These are phyloP conservation scores for Blomia tropicalis DNA, from an alignment of 2,888 invertebrate genomes.

Conservation along the genomic window DNA sequence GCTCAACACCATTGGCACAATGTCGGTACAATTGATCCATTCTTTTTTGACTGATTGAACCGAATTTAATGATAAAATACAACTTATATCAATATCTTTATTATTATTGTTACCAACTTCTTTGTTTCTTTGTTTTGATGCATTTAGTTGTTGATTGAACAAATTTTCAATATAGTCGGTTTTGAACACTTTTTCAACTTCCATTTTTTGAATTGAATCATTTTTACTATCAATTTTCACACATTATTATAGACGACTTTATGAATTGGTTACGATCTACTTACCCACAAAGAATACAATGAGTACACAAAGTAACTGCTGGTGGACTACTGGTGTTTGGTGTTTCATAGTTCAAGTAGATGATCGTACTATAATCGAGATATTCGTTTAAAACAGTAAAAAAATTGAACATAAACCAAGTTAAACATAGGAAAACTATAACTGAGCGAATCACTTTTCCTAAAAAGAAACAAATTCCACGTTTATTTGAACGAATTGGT, in stretches of 20 bases:
- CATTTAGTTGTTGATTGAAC: neutral
- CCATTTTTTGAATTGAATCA: too few species aligned
- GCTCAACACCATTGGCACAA: neutral
- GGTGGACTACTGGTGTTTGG: neutral
- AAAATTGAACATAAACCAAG: neutral
- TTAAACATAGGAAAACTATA: neutral
- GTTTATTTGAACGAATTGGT: too few species aligned
- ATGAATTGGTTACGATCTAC: neutral
- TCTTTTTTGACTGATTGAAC: too few species aligned
- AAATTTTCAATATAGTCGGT: neutral
- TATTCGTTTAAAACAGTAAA: neutral
- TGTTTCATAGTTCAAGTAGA: neutral
- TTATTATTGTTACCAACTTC: too few species aligned
- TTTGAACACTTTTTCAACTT: too few species aligned
- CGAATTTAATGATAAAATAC: neutral
- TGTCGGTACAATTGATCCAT: neutral
- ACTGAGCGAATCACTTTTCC: neutral
- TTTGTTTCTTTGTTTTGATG: too few species aligned
- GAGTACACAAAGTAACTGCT: slow-evolving; percentile 1
- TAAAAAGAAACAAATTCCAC: too few species aligned
- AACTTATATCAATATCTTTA: neutral
- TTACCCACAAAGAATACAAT: neutral
- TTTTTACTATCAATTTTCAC: too few species aligned
- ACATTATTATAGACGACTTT: neutral
- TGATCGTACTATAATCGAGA: neutral